A percentile compares a stretch with the other conserved stretches of the same genome.
Evolutionary conservation across 2,797 vertebrate genomes (phyloP).

Genomic region (Yasuhikotakia modesta): DNA sequence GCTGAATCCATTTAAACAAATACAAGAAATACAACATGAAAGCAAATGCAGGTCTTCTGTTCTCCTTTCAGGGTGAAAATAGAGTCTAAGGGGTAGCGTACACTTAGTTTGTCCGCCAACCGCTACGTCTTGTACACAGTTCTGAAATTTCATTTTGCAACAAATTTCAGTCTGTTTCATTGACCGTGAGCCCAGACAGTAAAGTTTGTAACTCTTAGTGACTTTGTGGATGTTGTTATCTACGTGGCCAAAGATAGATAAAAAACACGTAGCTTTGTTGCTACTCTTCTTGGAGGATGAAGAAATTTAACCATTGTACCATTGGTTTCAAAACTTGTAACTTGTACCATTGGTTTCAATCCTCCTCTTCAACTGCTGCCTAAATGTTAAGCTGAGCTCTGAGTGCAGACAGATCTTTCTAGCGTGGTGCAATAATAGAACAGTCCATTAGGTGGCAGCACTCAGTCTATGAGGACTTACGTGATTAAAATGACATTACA

Average conservation of each 20-base stretch:
- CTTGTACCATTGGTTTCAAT: neutral
- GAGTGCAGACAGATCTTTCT: no score
- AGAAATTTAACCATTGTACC: neutral
- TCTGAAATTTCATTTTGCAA: no score
- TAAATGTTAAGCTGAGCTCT: neutral
- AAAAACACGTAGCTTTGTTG: neutral
- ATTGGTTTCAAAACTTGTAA: no score
- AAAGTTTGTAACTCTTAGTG: no score
- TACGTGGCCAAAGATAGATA: neutral
- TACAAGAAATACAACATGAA: conserved; percentile 69
- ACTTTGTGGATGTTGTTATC: neutral
- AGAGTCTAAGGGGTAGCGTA: conserved; percentile 26
- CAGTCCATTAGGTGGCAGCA: no score
- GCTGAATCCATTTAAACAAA: conserved; percentile 62
- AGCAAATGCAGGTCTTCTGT: conserved; percentile 61
- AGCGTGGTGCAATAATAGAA: no score
- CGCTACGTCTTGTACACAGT: neutral
- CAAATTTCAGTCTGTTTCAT: neutral
- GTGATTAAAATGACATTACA: neutral
- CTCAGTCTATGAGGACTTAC: neutral
- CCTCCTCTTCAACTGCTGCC: neutral
- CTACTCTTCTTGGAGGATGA: neutral
- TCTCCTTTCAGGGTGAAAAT: conserved; percentile 25
- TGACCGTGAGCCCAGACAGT: neutral
- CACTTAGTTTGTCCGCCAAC: neutral